These are phyloP conservation scores for Nezara viridula DNA, from an alignment of 2,888 invertebrate species.

Conservation along the genomic window DNA sequence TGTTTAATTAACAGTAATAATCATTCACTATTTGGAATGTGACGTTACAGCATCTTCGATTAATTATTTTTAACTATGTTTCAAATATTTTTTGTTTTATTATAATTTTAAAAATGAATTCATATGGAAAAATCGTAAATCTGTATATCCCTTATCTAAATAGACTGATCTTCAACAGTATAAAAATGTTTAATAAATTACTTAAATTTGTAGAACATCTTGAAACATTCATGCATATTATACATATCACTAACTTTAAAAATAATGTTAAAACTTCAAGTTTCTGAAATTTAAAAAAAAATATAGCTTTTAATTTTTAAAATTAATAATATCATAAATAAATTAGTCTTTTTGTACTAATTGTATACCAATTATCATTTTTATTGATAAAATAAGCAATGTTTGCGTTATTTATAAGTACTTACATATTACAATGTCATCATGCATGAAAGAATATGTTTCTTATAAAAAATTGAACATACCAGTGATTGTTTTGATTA, in stretches of 20 bases:
- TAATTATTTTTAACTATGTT: neutral
- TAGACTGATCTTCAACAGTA: neutral
- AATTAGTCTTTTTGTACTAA: neutral
- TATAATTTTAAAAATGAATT: neutral
- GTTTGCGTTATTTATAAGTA: too few species aligned
- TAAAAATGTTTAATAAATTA: neutral
- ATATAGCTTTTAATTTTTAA: neutral
- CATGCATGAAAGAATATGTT: too few species aligned
- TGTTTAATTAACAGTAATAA: neutral
- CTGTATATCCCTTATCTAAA: too few species aligned
- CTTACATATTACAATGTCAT: too few species aligned
- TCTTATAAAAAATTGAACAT: too few species aligned
- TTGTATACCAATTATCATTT: neutral
- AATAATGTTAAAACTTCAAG: neutral
- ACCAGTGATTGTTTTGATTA: too few species aligned
- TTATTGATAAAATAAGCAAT: neutral
- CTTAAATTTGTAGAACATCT: neutral
- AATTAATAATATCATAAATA: neutral
- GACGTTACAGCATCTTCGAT: neutral
- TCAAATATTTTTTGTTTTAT: neutral
- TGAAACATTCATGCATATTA: too few species aligned
- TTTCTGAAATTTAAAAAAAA: neutral
- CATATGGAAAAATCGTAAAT: neutral
- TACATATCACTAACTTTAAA: neutral
- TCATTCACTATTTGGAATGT: neutral